Base-by-base conservation (phyloP, 2,113 vertebrate species). In the Catharus fuscescens region DNA sequence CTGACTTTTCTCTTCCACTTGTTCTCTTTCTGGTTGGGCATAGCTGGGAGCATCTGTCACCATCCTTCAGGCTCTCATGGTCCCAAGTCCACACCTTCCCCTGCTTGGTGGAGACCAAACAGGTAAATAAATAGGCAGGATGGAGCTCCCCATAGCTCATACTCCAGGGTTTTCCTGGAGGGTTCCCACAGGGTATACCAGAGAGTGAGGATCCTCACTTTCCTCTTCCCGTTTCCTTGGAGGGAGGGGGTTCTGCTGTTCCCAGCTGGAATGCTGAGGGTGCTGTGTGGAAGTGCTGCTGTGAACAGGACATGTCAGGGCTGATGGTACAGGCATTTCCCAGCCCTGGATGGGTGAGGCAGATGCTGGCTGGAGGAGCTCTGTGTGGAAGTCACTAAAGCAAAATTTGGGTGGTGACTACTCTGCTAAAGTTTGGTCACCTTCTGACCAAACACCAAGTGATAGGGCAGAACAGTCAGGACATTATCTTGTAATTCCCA, bases 381-480 rank as follows among this genome's bases (percentile, higher is more conserved):
- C 40, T 10, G 1, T 15, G 10, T 31, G 26, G 18, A 47, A 40
- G 16, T 66, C 0, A 1, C 20, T 59, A n/a, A 31, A 60, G 8
- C 26, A 29, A 34, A 57, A 20, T 76, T 44, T 65, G 26, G 4
- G 16, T 40, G 29, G 12, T 20, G 59, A 24, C 32, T 80, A 48
- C 26, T 59, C 69, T 26, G 23, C 24, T 64, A 17, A 53, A 77
- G 42, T 40, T 40, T 40, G 40, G 40, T 40, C 40, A 50, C 6
- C 32, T 14, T 50, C 40, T 65, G n/a, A 14, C 25, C 21, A 70
- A 80, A 47, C 12, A 34, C 15, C 6, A 23, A 14, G 28, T 19
- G 23, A n/a, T 54, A 38, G 29, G 17, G 3, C 28, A 47, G 13
- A 45, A 76, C 72, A 40, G 26, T 64, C 73, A 70, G 78, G 36